These are phyloP conservation scores for Pterocles gutturalis DNA, from an alignment of 2,113 vertebrate species.

Conservation along the genomic window DNA sequence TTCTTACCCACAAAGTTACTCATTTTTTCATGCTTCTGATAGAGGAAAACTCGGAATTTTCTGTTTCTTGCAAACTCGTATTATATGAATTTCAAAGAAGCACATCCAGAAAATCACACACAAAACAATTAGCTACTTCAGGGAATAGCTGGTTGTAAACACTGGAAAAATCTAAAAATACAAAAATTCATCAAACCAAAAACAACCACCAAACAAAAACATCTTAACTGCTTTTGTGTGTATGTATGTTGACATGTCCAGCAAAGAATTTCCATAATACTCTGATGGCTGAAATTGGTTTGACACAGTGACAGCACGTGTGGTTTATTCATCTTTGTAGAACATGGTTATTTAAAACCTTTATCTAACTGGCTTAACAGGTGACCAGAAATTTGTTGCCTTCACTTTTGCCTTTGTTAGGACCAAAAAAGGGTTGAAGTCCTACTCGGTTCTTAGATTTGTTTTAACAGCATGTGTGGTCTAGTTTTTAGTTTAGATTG, in stretches of 20 bases:
- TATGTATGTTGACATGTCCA: background rate
- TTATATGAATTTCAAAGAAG: background rate
- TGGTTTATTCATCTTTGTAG: background rate
- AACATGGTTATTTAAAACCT: background rate
- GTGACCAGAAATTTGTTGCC: conserved; percentile 43
- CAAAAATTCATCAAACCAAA: background rate
- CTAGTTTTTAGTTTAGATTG: conserved; percentile 76
- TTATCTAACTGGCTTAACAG: conserved; percentile 34
- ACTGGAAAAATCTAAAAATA: background rate
- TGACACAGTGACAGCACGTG: background rate
- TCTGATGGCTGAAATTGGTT: conserved; percentile 31
- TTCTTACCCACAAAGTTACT: background rate
- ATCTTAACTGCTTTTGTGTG: background rate
- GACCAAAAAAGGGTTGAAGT: background rate
- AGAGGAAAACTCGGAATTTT: background rate
- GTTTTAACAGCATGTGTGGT: conserved; percentile 76
- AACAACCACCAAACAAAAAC: background rate
- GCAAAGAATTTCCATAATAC: conserved; percentile 39
- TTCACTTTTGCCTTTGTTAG: conserved; percentile 3
- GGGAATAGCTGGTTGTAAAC: background rate
- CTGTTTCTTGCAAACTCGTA: background rate
- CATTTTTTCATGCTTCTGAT: background rate
- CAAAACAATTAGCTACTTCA: background rate
- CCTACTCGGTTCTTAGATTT: conserved; percentile 42
- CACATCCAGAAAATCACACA: background rate